Evolutionary conservation across 2,113 vertebrate species (phyloP).

Genomic region (Ifrita kowaldi): DNA sequence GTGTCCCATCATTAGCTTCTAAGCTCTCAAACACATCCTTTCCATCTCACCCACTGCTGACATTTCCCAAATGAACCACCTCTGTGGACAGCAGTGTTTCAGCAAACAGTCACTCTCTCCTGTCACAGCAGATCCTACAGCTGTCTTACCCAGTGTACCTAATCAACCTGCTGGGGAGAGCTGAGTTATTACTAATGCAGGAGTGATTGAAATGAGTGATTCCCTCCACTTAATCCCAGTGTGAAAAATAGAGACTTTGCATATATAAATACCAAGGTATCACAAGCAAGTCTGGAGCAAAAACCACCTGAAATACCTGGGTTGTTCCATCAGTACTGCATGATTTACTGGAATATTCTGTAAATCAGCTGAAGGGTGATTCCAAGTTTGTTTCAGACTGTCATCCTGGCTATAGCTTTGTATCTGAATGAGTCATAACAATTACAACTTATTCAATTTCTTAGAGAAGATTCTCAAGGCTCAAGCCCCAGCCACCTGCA

Average conservation of each 20-base stretch:
- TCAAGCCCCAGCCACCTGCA: neutral
- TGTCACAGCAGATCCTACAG: constrained; percentile 29
- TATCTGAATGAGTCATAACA: neutral
- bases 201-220: constrained; percentile 54
- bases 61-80: neutral
- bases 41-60: constrained; percentile 3
- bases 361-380: neutral
- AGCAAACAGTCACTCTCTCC: neutral
- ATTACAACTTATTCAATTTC: neutral
- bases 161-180: constrained; percentile 68
- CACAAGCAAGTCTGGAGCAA: neutral
- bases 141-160: constrained; percentile 4
- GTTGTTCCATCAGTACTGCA: neutral
- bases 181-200: neutral
- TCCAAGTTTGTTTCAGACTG: neutral
- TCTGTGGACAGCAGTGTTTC: constrained; percentile 14
- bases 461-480: neutral
- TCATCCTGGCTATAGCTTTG: neutral
- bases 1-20: neutral
- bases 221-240: constrained; percentile 24
- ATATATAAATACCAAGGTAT: neutral
- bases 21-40: neutral
- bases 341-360: neutral
- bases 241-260: neutral
- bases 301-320: neutral